A percentile compares a stretch with the other conserved stretches of the same genome.
Conservation (phyloP, 2,888 invertebrate genomes). For the Sinodicranocentrus sp. region DNA sequence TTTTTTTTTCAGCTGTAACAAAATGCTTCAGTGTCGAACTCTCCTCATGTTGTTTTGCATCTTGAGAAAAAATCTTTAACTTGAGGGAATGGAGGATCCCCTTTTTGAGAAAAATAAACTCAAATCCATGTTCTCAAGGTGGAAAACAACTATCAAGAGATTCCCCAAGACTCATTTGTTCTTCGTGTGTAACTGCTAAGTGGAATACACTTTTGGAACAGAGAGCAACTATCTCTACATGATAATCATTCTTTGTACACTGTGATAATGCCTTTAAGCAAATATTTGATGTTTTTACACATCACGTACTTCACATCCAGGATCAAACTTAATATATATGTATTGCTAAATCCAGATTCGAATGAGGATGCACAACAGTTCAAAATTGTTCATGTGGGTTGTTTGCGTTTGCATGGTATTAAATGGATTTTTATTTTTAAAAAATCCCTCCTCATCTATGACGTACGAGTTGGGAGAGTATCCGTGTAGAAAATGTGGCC, state of each 20-base stretch:
- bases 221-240: background rate
- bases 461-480: too few species aligned
- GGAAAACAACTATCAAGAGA: conserved; percentile 22
- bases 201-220: conserved; percentile 22
- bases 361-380: conserved; percentile 21
- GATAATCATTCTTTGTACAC: conserved; percentile 5
- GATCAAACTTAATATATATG: background rate
- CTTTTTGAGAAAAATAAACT: background rate
- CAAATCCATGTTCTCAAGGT: background rate
- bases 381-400: too few species aligned
- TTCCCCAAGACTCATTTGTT: conserved; percentile 46
- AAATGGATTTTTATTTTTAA: too few species aligned
- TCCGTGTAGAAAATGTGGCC: background rate
- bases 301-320: background rate
- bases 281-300: conserved; percentile 49
- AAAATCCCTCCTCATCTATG: too few species aligned
- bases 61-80: background rate
- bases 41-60: conserved; percentile 11
- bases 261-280: conserved; percentile 6
- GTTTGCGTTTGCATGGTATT: too few species aligned
- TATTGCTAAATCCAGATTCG: background rate
- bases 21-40: conserved; percentile 53
- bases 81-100: conserved; percentile 1
- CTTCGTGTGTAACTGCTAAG: conserved; percentile 46
- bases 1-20: conserved; percentile 41